A percentile compares a stretch with the other conserved stretches of the same genome.
These are phyloP conservation scores for Miichthys miiuy DNA, from an alignment of 2,797 vertebrate species.

Conservation along the genomic window DNA sequence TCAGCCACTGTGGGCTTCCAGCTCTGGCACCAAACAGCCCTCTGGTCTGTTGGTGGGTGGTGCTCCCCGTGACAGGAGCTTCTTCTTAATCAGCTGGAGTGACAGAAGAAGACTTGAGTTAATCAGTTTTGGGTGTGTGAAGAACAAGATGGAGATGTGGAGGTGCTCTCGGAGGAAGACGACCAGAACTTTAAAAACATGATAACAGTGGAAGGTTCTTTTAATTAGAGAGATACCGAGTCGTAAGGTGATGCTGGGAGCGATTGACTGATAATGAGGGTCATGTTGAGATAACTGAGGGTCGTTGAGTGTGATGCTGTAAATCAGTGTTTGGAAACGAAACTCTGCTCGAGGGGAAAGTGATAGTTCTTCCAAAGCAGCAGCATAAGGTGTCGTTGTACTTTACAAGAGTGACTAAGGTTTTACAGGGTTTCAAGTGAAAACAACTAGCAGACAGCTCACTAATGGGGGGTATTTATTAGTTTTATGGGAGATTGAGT, in stretches of 20 bases:
- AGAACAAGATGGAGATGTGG: neutral
- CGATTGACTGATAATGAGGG: neutral
- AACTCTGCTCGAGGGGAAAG: conserved; percentile 29
- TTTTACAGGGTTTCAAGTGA: conserved; percentile 36
- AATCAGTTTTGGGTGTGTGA: conserved; percentile 14
- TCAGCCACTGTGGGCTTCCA: neutral
- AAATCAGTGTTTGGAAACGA: conserved; percentile 36
- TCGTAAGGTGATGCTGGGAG: neutral
- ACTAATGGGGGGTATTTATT: neutral
- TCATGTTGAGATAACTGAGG: neutral
- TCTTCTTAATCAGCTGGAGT: conserved; percentile 10
- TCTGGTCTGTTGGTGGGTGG: neutral
- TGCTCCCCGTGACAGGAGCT: neutral
- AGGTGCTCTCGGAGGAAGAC: neutral
- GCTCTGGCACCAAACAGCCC: neutral
- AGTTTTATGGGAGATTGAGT: conserved; percentile 17
- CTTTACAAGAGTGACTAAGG: conserved; percentile 28
- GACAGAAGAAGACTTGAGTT: neutral
- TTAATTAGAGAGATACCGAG: conserved; percentile 1
- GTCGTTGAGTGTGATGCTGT: conserved; percentile 6
- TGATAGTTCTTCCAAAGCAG: conserved; percentile 19
- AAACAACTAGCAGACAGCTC: conserved; percentile 13
- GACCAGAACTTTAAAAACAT: neutral
- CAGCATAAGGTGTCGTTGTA: conserved; percentile 21
- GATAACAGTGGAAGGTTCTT: neutral